Evolutionary conservation across 2,797 vertebrate genomes (phyloP), one percentile per base, ranked within the genome.

Genomic region (Eleutherodactylus coqui): DNA sequence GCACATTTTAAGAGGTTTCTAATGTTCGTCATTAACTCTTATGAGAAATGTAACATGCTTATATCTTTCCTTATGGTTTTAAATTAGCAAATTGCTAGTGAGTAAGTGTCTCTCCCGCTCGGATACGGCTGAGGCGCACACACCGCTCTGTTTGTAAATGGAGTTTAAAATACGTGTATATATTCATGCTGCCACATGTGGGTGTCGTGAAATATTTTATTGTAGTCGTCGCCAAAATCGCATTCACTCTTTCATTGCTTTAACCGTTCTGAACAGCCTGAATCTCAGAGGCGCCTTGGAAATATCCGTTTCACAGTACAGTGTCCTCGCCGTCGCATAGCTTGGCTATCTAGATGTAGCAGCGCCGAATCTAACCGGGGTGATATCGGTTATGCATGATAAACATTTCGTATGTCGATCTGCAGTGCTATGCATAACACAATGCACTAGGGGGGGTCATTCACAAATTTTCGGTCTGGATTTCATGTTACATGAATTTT

Each of bases 11-110:
- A 27, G 86, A 84, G 82, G 67, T 87, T 87, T 87, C 76, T 87
- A 87, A 87, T 87, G 86, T 87, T 87, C 2, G 86, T 87, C 86
- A 87, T 87, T 87, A 87, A 87, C 82, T 87, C 82, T 87, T 87
- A 87, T 87, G 86, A 87, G 82, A 75, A 87, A 87, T 87, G 67
- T 80, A 87, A 84, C 82, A 84, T 51, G 60, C 70, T 84, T 84
- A 19, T 81, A 80, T 84, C 81, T 0, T 11, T 19, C 38, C 87
- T 84, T 88, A 2, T 64, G 86, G 24, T 14, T 80, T 10, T 84
- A 84, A 34, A 0, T 85, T 64, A 60, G 75, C 77, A 87, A 41
- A 75, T 75, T 34, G 83, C 49, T 0, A 1, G 78, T 82, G 86
- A 75, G 70, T 21, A 49, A 82, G 5, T 84, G 75, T 32, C 41